Evolutionary conservation across 2,888 invertebrate genomes (phyloP).

Genomic region (Cactoblastis cactorum): DNA sequence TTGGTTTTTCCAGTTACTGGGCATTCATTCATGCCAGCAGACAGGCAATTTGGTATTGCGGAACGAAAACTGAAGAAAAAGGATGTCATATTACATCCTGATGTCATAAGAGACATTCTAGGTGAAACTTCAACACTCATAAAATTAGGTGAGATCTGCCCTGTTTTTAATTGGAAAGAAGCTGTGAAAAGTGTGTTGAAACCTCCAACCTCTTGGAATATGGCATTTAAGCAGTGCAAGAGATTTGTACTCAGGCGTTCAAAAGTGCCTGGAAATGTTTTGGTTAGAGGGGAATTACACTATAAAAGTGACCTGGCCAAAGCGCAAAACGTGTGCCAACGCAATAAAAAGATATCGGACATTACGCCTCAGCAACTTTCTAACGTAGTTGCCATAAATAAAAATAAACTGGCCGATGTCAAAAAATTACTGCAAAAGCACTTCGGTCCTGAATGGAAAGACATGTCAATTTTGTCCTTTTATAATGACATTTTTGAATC

Average conservation of each 20-base stretch:
- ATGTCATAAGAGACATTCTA: neutral
- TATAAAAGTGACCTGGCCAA: too few relatives aligned
- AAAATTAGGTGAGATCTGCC: slow-evolving; percentile 16
- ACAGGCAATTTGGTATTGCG: slow-evolving; percentile 16
- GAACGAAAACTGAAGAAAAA: slow-evolving; percentile 11
- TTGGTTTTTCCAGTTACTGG: slow-evolving; percentile 18
- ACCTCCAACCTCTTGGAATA: slow-evolving; percentile 20
- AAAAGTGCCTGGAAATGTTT: too few relatives aligned
- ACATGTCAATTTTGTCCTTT: too few relatives aligned
- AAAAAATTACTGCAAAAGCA: too few relatives aligned
- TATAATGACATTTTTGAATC: too few relatives aligned
- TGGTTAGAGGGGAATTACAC: too few relatives aligned
- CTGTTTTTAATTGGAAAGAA: slow-evolving; percentile 23
- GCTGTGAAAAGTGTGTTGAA: slow-evolving; percentile 15
- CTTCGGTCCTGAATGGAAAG: too few relatives aligned
- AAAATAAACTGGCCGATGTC: too few relatives aligned
- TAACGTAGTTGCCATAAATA: too few relatives aligned
- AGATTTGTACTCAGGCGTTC: slow-evolving; percentile 12
- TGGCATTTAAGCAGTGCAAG: slow-evolving; percentile 21
- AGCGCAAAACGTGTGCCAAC: too few relatives aligned
- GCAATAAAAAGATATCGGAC: too few relatives aligned
- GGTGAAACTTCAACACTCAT: slow-evolving; percentile 13
- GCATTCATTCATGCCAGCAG: slow-evolving; percentile 17
- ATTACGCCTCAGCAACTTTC: too few relatives aligned
- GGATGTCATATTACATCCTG: slow-evolving; percentile 11